These are phyloP conservation scores for Numenius phaeopus DNA, from an alignment of 2,797 vertebrate genomes.

Conservation along the genomic window DNA sequence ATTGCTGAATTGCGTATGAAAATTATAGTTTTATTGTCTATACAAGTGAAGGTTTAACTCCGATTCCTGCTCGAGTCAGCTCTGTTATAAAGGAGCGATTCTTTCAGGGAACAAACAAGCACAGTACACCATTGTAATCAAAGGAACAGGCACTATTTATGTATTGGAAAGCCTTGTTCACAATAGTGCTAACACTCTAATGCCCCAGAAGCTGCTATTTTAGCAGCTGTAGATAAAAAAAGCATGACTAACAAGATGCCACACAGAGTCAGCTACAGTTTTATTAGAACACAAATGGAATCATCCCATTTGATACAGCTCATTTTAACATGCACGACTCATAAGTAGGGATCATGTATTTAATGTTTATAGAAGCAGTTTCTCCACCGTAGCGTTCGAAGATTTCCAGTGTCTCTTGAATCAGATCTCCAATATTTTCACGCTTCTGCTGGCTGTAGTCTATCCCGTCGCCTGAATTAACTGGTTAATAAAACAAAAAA, in stretches of 20 bases:
- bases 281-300: constrained; percentile 24
- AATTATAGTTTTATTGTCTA: constrained; percentile 85
- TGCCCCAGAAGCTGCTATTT: constrained; percentile 74
- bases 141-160: constrained; percentile 90
- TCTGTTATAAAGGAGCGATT: constrained; percentile 83
- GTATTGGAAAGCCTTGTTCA: constrained; percentile 83
- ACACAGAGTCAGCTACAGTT: constrained; percentile 29
- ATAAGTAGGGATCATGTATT: constrained; percentile 86
- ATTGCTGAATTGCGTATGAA: constrained; percentile 79
- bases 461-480: constrained; percentile 90
- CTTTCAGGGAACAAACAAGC: constrained; percentile 83
- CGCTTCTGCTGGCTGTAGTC: constrained; percentile 92
- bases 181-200: constrained; percentile 78
- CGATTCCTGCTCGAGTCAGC: constrained; percentile 77
- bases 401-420: constrained; percentile 92
- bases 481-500: constrained; percentile 75
- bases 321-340: constrained; percentile 82
- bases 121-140: constrained; percentile 88
- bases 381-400: constrained; percentile 89
- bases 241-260: constrained; percentile 70
- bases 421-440: constrained; percentile 91
- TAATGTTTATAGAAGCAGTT: constrained; percentile 84
- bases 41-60: constrained; percentile 81
- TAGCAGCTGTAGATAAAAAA: constrained; percentile 78
- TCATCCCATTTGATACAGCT: constrained; percentile 3